Evolutionary conservation across 2,888 invertebrate species (phyloP).

Genomic region (Euclidia mi): DNA sequence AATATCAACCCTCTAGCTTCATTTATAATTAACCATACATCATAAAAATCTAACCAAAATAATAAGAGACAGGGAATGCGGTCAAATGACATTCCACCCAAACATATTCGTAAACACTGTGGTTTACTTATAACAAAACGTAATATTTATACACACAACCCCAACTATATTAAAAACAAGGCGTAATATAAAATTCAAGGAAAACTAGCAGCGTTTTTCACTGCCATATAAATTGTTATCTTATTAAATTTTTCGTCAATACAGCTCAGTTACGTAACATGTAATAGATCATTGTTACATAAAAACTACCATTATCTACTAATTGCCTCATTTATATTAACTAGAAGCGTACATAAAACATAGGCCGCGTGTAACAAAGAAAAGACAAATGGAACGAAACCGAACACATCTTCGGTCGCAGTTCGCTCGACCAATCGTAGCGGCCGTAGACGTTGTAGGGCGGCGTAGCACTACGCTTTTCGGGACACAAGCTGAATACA

Average conservation of each 20-base stretch:
- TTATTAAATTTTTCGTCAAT: constrained; percentile 21
- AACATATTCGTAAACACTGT: constrained; percentile 3
- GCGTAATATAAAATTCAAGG: constrained; percentile 30
- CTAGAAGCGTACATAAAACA: constrained; percentile 57
- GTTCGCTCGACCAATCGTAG: constrained; percentile 72
- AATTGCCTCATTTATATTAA: constrained; percentile 66
- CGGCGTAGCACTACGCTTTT: constrained; percentile 78
- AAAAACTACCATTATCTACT: constrained; percentile 60
- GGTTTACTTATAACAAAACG: constrained; percentile 13
- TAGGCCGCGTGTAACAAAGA: constrained; percentile 62
- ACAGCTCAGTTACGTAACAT: constrained; percentile 24
- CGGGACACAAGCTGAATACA: constrained; percentile 69
- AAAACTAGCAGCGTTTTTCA: constrained; percentile 25
- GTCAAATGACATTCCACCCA: background rate
- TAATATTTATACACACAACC: constrained; percentile 17
- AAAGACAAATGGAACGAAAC: constrained; percentile 65
- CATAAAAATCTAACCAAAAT: background rate
- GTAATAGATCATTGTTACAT: constrained; percentile 29
- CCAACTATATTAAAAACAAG: constrained; percentile 33
- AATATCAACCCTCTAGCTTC: no score
- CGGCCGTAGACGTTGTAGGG: constrained; percentile 81
- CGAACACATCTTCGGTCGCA: constrained; percentile 64
- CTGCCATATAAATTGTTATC: background rate
- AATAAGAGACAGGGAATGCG: constrained; percentile 3
- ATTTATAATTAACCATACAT: no score